These are phyloP conservation scores for Equus quagga DNA, from an alignment of 2,113 vertebrate species.

Conservation along the genomic window DNA sequence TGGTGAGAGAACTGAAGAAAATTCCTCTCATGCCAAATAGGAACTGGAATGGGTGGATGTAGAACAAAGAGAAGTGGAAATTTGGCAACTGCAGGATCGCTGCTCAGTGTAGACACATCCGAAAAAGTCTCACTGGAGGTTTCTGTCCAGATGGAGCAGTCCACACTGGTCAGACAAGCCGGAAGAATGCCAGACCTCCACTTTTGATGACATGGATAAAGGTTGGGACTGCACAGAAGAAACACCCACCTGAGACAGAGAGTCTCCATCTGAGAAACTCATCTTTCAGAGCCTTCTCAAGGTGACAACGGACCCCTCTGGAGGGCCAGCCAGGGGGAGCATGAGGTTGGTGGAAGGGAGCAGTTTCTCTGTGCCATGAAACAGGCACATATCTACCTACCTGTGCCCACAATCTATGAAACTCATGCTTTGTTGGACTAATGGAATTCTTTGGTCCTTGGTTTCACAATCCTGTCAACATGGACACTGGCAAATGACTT, in stretches of 20 bases:
- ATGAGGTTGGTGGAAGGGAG: background rate
- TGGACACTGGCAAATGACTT: constrained; percentile 83
- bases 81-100: background rate
- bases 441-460: constrained; percentile 90
- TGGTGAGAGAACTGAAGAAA: constrained; percentile 68
- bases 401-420: constrained; percentile 67
- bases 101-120: background rate
- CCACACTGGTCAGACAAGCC: background rate
- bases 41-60: constrained; percentile 10
- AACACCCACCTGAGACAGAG: constrained; percentile 52
- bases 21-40: constrained; percentile 25
- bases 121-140: background rate
- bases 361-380: constrained; percentile 50
- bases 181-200: background rate
- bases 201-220: background rate
- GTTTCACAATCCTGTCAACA: constrained; percentile 83
- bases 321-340: background rate
- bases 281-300: constrained; percentile 60
- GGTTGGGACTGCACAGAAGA: constrained; percentile 39
- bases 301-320: background rate
- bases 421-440: constrained; percentile 82
- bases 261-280: constrained; percentile 54
- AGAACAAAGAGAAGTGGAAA: constrained; percentile 49
- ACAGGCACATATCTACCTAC: constrained; percentile 63
- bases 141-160: background rate